Evolutionary conservation across 2,888 invertebrate species (phyloP), one percentile per base, ranked within the genome.

Genomic region (Nemurella pictetii): DNA sequence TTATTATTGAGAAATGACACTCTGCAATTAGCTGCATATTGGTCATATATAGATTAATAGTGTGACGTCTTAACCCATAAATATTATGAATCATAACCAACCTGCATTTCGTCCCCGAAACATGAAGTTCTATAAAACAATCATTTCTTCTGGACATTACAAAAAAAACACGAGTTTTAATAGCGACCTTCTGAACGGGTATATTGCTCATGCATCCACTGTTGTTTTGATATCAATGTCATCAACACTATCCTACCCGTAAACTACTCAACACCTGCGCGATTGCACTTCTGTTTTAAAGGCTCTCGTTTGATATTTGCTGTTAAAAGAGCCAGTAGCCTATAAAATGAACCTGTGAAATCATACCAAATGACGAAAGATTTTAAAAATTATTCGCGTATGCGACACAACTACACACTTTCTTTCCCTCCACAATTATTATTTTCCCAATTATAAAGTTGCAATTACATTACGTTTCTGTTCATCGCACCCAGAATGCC

Each of bases 401-500:
- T 27, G 87, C 85, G 81, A 86, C 86, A 84, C 85, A 86, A 87
- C 87, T 87, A 87, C 86, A 87, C 86, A 86, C 87, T 87, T 86
- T 88, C 89, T 89, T 89, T 89, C 89, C 88, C 89, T 88, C 89
- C 89, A 88, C 88, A 88, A 87, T 85, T 86, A 81, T 80, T 74
- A 29, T 80, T 84, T 83, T 86, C 91, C 90, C 91, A 90, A 91
- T 90, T 91, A 91, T 90, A 90, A 90, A 91, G 91, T 91, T 91
- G 91, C 88, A 91, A 92, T 92, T 92, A 92, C 91, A 91, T 92
- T 91, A 91, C 92, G 92, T 92, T 92, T 92, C 91, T 91, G 91
- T 91, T 84, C 92, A 90, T 90, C 90, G 91, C 91, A 91, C 92
- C 92, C 92, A 91, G 91, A 91, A 92, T 90, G 90, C 91, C 89